Evolutionary conservation across 2,113 vertebrate genomes (phyloP).

Genomic region (Microtus oregoni): DNA sequence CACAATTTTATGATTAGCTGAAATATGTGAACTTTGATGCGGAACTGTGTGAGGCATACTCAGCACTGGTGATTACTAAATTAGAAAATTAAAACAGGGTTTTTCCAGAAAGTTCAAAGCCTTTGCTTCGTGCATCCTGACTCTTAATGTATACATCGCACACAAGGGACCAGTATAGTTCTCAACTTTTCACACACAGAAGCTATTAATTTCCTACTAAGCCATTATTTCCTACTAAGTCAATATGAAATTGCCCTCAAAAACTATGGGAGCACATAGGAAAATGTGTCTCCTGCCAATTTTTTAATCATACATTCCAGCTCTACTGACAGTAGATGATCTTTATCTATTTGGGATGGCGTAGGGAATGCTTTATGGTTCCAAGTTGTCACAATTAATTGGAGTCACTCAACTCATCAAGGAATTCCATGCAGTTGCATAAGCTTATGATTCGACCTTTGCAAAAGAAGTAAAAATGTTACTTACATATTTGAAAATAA

Average conservation of each 20-base stretch:
- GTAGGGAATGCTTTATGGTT: slow-evolving; percentile 50
- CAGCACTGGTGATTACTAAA: neutral
- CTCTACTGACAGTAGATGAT: slow-evolving; percentile 68
- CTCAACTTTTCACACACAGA: slow-evolving; percentile 37
- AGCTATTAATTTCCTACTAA: slow-evolving; percentile 14
- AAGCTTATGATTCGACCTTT: slow-evolving; percentile 68
- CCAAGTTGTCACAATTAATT: slow-evolving; percentile 73
- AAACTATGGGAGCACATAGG: slow-evolving; percentile 21
- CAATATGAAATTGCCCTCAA: neutral
- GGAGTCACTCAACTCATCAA: slow-evolving; percentile 49
- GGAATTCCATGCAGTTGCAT: slow-evolving; percentile 66
- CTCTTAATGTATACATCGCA: slow-evolving; percentile 5
- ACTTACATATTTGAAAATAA: slow-evolving; percentile 64
- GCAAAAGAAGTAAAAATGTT: slow-evolving; percentile 35
- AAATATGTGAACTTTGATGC: slow-evolving; percentile 17
- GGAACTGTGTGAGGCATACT: neutral
- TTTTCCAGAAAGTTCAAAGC: slow-evolving; percentile 3
- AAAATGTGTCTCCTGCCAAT: slow-evolving; percentile 37
- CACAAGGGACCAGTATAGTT: neutral
- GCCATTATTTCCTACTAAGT: slow-evolving; percentile 34
- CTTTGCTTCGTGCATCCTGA: neutral
- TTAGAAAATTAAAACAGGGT: slow-evolving; percentile 41
- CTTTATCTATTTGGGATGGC: slow-evolving; percentile 76
- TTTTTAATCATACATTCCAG: slow-evolving; percentile 23
- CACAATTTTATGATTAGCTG: slow-evolving; percentile 33